These are phyloP conservation scores for Gallinago undulata DNA, from an alignment of 2,113 vertebrate species.

Conservation along the genomic window DNA sequence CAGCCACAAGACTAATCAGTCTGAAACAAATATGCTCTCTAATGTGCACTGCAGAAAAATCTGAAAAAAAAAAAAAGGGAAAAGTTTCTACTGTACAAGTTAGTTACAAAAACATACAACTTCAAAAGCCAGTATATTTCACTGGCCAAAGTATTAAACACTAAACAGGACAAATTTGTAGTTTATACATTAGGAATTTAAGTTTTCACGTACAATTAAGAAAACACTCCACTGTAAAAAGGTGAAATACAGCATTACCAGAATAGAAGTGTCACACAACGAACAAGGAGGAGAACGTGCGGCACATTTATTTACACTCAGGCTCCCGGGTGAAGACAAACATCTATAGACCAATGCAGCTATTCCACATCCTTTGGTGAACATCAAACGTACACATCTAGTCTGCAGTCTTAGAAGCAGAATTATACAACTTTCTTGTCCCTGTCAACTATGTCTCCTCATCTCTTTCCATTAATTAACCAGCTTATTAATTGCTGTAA, in stretches of 20 bases:
- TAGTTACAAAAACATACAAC: conserved; percentile 48
- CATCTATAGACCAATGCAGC: not conserved
- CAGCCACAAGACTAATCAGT: not conserved
- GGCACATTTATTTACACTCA: not conserved
- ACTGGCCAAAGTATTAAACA: conserved; percentile 29
- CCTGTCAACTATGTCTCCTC: not conserved
- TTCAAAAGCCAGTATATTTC: conserved; percentile 64
- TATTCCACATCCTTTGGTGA: not conserved
- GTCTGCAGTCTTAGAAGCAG: not conserved
- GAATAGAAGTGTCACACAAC: not conserved
- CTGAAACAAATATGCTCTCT: not conserved
- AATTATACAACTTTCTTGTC: not conserved
- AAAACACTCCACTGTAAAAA: conserved; percentile 51
- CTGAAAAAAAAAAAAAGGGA: not conserved
- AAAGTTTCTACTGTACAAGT: not conserved
- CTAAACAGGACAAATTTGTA: conserved; percentile 15
- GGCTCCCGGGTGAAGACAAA: not conserved
- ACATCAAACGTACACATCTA: not conserved
- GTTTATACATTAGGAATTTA: conserved; percentile 63
- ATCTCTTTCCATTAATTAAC: not conserved
- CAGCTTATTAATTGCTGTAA: not conserved
- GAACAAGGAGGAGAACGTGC: not conserved
- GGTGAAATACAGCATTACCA: not conserved
- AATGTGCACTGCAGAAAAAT: conserved; percentile 17
- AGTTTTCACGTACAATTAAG: conserved; percentile 41